Evolutionary conservation across 2,797 vertebrate genomes (phyloP).

Genomic region (Sebastes baramenuke): DNA sequence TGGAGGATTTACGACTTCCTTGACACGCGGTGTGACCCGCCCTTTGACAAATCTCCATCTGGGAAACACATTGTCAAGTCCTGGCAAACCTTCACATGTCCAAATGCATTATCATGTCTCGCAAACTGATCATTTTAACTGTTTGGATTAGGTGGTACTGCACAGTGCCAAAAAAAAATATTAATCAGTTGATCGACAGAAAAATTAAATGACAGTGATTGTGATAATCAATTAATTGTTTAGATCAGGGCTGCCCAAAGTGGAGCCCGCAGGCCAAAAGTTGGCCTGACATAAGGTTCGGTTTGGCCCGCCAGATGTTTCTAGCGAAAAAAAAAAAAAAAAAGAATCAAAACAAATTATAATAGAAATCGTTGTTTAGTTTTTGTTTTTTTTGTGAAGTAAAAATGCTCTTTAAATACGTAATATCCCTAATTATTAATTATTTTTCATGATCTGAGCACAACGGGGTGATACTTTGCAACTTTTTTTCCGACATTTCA

Average conservation of each 20-base stretch:
- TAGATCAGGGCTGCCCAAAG: not conserved
- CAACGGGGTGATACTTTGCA: too few relatives aligned
- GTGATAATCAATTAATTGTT: not conserved
- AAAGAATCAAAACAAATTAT: too few relatives aligned
- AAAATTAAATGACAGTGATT: too few relatives aligned
- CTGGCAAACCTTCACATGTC: not conserved
- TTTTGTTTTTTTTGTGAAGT: too few relatives aligned
- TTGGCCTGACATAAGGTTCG: too few relatives aligned
- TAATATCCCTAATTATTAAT: too few relatives aligned
- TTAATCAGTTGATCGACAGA: not conserved
- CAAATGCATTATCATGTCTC: not conserved
- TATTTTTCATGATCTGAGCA: too few relatives aligned
- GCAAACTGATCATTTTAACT: not conserved
- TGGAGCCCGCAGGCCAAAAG: too few relatives aligned
- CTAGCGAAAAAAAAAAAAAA: too few relatives aligned
- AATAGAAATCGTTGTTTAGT: too few relatives aligned
- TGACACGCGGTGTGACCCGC: not conserved
- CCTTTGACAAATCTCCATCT: not conserved
- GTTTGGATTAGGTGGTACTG: not conserved
- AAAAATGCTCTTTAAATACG: too few relatives aligned
- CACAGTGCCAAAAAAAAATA: accelerated
- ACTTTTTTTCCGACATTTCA: not conserved
- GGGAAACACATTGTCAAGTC: not conserved
- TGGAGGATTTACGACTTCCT: not conserved
- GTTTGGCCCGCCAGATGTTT: too few relatives aligned